These are phyloP conservation scores for Cladorhizidae sp. DNA, from an alignment of 37 sponge, comb jelly and placozoan genomes.

Conservation along the genomic window DNA sequence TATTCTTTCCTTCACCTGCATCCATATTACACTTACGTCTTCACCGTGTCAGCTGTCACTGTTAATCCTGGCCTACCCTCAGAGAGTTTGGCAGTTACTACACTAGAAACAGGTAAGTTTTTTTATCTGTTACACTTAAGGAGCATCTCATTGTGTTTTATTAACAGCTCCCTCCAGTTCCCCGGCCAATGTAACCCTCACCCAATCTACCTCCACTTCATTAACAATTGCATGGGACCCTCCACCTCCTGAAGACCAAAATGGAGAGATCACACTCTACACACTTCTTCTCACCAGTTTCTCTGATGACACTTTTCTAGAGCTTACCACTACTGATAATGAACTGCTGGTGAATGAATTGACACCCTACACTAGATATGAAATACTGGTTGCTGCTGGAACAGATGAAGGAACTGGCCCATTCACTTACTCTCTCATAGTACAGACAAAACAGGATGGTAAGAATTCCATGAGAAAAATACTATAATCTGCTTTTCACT, in stretches of 20 bases:
- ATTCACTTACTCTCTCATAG: neutral
- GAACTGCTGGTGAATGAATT: neutral
- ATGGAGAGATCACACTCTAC: slow-evolving; percentile 38
- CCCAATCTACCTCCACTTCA: neutral
- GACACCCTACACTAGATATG: slow-evolving; percentile 1
- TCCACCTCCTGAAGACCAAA: slow-evolving; percentile 4
- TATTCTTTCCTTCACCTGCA: slow-evolving; percentile 11
- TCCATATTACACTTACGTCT: slow-evolving; percentile 35
- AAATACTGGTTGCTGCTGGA: slow-evolving; percentile 21
- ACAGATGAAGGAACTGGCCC: slow-evolving; percentile 37
- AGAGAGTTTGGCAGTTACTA: neutral
- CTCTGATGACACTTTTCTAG: neutral
- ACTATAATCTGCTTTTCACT: neutral
- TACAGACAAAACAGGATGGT: slow-evolving; percentile 9
- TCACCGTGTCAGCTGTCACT: slow-evolving; percentile 32
- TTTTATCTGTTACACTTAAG: neutral
- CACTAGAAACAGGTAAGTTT: slow-evolving; percentile 28
- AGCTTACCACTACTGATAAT: neutral
- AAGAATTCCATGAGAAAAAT: neutral
- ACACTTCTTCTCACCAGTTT: neutral
- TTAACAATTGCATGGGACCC: slow-evolving; percentile 26
- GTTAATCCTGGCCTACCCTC: slow-evolving; percentile 22
- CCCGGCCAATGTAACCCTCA: neutral
- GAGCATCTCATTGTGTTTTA: neutral
- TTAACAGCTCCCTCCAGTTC: slow-evolving; percentile 17